These are phyloP conservation scores for Pollicipes pollicipes DNA, from an alignment of 1,140 invertebrate genomes.

Conservation along the genomic window DNA sequence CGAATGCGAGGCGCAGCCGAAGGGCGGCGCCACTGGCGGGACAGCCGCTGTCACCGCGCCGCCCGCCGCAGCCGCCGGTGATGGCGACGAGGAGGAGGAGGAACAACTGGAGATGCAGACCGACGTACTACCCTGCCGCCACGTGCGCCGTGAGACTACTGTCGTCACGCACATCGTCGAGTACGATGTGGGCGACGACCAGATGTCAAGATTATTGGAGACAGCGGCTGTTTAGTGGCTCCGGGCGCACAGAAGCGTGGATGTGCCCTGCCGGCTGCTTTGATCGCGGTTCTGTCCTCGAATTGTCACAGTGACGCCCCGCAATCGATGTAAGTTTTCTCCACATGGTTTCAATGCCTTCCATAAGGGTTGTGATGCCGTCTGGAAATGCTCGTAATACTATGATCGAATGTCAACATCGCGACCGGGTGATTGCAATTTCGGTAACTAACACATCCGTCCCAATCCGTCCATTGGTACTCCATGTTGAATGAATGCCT, in stretches of 20 bases:
- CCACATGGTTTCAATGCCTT: too few relatives aligned
- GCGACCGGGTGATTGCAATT: too few relatives aligned
- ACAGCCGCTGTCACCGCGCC: too few relatives aligned
- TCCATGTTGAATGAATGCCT: background rate
- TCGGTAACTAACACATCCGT: background rate
- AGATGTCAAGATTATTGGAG: background rate
- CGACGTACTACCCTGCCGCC: background rate
- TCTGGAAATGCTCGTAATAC: background rate
- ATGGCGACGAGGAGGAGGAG: background rate
- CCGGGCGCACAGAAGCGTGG: too few relatives aligned
- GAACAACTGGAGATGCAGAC: background rate
- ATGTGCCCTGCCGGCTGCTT: too few relatives aligned
- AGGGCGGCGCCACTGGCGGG: too few relatives aligned
- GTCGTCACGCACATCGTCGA: background rate
- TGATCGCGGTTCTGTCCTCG: too few relatives aligned
- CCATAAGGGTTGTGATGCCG: background rate
- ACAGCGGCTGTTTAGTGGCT: background rate
- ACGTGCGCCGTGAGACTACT: background rate
- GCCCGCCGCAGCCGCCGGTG: too few relatives aligned
- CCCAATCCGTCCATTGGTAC: background rate
- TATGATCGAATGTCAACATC: background rate
- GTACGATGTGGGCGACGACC: background rate
- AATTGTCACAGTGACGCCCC: too few relatives aligned
- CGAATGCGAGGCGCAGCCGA: too few relatives aligned
- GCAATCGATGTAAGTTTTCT: too few relatives aligned